phyloP scores from a whole-genome alignment of 2,888 invertebrate genomes.

The Cryptocheilus praepositus region DNA sequence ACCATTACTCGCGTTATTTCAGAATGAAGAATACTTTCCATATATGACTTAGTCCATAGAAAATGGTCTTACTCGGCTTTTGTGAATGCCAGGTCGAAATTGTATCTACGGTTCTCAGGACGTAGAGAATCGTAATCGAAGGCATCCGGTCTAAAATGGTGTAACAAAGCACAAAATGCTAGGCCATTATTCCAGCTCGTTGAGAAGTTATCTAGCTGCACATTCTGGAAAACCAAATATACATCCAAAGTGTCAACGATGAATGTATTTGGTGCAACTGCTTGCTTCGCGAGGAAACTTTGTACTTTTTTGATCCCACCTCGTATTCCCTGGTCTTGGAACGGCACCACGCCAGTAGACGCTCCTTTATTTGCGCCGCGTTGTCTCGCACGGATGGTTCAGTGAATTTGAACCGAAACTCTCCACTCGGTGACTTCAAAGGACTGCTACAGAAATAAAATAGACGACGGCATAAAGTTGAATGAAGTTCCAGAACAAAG shows the following conservation, averaged over 20 bases:
- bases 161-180: conserved; percentile 98
- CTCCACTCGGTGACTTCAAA: conserved; percentile 83
- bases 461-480: conserved; percentile 28
- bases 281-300: background rate
- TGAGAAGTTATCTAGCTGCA: conserved; percentile 98
- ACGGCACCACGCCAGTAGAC: conserved; percentile 97
- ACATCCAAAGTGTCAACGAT: too few species aligned
- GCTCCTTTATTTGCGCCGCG: conserved; percentile 96
- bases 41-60: too few species aligned
- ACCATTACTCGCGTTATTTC: background rate
- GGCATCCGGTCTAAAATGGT: conserved; percentile 97
- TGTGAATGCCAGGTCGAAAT: conserved; percentile 98
- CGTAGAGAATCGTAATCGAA: conserved; percentile 95
- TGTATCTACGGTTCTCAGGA: conserved; percentile 92
- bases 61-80: conserved; percentile 92
- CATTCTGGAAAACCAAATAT: conserved; percentile 82
- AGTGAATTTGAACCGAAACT: conserved; percentile 91
- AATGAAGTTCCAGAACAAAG: conserved; percentile 19
- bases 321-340: conserved; percentile 98
- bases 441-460: conserved; percentile 79
- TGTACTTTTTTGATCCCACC: conserved; percentile 78
- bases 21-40: background rate
- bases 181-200: conserved; percentile 99
- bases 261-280: too few species aligned
- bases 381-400: conserved; percentile 92